Base-by-base conservation (phyloP, 2,113 vertebrate genomes). In the Pseudopipra pipra region DNA sequence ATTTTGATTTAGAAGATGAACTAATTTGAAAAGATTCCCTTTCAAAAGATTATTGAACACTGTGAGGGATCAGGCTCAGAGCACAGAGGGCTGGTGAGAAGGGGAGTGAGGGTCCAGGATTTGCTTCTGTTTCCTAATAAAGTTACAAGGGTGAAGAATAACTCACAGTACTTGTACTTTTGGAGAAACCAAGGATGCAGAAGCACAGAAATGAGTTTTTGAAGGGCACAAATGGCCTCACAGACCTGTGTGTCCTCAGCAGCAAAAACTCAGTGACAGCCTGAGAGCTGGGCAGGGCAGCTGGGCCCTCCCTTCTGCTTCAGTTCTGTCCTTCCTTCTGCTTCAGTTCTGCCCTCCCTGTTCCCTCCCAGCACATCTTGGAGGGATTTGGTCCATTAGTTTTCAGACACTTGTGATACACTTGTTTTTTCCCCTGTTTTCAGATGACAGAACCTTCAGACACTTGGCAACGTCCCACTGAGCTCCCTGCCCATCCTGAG, bases 381-480 rank as follows among this genome's bases (percentile, higher is more conserved):
- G 8, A 1, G 0, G 20, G 66, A 70, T 55, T 20, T 47, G 79
- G 30, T 49, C 55, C n/a, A 15, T 43, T 13, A 74, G 46, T 6
- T n/a, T 31, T 14, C 12, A 33, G 30, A 21, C 33, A 22, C 52
- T 22, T 5, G 33, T 58, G 55, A 33, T 28, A 9, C 51, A 15
- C 51, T 52, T 28, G 39, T 8, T 51, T 52, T 27, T 51, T 15
- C 27, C 14, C 25, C 49, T 15, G 14, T 27, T 25, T 51, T 27
- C 2, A 8, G 27, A 9, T 1, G 8, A 4, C 13, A 20, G 7
- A 82, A 44, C 8, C 7, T 46, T 14, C 21, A 51, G 37, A 67
- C 8, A 2, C 0, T 5, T 2, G 23, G 22, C 33, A n/a, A 9
- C 6, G 5, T 4, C 0, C 0, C 23, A 5, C 8, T 9, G 59